Evolutionary conservation across 2,888 invertebrate genomes (phyloP), one percentile per base, ranked within the genome.

Genomic region (Latrodectus hesperus): DNA sequence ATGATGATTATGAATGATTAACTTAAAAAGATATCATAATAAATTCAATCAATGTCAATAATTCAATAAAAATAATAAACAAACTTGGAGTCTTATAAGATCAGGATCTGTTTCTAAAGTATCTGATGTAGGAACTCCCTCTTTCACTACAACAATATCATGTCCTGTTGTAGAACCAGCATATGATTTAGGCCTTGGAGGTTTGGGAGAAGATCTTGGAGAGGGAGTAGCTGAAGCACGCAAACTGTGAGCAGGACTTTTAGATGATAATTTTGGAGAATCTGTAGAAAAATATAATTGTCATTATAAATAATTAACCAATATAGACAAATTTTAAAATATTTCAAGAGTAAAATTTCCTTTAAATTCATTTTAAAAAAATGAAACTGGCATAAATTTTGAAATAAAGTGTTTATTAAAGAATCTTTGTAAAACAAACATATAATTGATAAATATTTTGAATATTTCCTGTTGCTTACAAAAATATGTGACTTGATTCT

Each of bases 71-170:
- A 38, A 38, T 38, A 38, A 38, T 38, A 38, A 38, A 38, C 38
- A 89, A 89, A 95, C 95, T 93, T 95, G 95, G 68, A 96, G 92
- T 88, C 94, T 93, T 72, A 95, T 92, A 79, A 96, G 94, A 91
- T 96, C 96, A 11, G 96, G 95, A 92, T 97, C 97, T 82, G 95
- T 94, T 90, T 96, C 95, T 0, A 94, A 92, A 17, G 94, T 93
- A 2, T 94, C 94, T 83, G 94, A 94, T 9, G 93, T 93, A 0
- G 93, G 91, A 0, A 96, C 95, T 0, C 95, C 95, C 91, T 96
- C 96, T 0, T 94, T 94, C 6, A 97, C 96, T 0, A 97, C 95
- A 12, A 91, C 90, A 70, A 97, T 97, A 90, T 95, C 96, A 89
- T 96, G 95, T 0, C 95, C 94, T 0, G 90, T 88, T 52, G 90